Base-by-base conservation (phyloP, 2,888 invertebrate genomes). In the Gryllus longicercus region DNA sequence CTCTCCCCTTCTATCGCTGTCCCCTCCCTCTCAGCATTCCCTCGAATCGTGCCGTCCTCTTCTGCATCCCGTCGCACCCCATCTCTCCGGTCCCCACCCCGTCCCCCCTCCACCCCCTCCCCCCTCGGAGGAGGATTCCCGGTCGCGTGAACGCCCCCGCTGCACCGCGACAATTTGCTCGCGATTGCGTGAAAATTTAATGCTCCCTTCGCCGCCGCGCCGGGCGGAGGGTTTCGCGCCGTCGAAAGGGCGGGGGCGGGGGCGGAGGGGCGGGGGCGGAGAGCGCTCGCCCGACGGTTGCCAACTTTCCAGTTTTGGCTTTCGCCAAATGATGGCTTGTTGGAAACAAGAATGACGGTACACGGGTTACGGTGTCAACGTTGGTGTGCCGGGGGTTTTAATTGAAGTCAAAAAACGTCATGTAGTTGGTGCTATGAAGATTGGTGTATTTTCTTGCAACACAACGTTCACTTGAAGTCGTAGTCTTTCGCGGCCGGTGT, bases 141-240 rank as follows among this genome's bases (percentile, higher is more conserved):
- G 63, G 63, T 63, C 63, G 63, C 63, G n/a, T 16, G 63, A 14
- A 18, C 38, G 14, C 63, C 63, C 63, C 63, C 63, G 14, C 63
- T 63, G 63, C 12, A 63, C 63, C n/a, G 63, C 63, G 63, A 63
- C 63, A 63, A 63, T 63, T 63, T 63, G 63, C 63, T 63, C 63
- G n/a, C 63, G 63, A 63, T 63, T 63, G 63, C 63, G 63, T 63
- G 63, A 63, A 63, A 63, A 63, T 63, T 63, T 63, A 63, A 63
- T 63, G 63, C 63, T 63, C 63, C n/a, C 63, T 63, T 63, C 63
- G 4, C n/a, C 63, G n/a, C 63, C 18, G 63, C 16, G 18, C n/a
- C 16, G 16, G 63, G 63, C 14, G 63, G 63, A 63, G 38, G 63
- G 12, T 63, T 63, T 63, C 12, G 16, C 63, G 63, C n/a, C 63